Evolutionary conservation across 1,140 invertebrate genomes (phyloP), one percentile per base, ranked within the genome.

Genomic region (Orchesella cincta): DNA sequence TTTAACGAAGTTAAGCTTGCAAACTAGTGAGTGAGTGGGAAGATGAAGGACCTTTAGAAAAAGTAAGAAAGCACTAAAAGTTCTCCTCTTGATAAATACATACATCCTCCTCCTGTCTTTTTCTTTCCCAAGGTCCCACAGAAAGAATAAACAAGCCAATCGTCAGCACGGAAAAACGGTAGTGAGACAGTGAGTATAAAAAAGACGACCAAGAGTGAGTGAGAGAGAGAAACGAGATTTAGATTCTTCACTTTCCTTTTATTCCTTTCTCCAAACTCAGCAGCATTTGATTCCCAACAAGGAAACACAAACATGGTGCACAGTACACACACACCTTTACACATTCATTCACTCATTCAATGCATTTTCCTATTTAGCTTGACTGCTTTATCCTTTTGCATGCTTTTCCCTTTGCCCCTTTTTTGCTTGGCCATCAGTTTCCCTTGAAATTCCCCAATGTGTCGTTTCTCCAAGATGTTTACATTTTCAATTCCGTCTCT

Each of bases 401-500:
- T n/a, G n/a, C 23, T 57, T 23, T 57, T 57, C n/a, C 3, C 54
- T 57, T 33, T 67, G 3, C n/a, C 62, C 28, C 14, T 67, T 57
- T 57, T 57, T 26, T 57, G 52, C 62, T 31, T 67, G 46, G 26
- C 77, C 77, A 77, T 75, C 79, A 78, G 75, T 78, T 80, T 80
- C 67, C 75, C 72, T 76, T 76, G 57, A 52, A 78, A 79, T 79
- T 81, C 80, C 80, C 80, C 75, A 81, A 81, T 75, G 80, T 78
- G 78, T 76, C 80, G 77, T 81, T 81, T 78, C 72, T 73, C 57
- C 71, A 73, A 73, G 46, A 79, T 81, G 78, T 79, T 81, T 81
- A 79, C 80, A 76, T 79, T 81, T 81, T 81, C 80, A 79, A 81
- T 81, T 81, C 75, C 80, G 46, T 51, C 57, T 76, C 57, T 33